These are phyloP conservation scores for Heliothis peltigera DNA, from an alignment of 2,888 invertebrate genomes.

Conservation along the genomic window DNA sequence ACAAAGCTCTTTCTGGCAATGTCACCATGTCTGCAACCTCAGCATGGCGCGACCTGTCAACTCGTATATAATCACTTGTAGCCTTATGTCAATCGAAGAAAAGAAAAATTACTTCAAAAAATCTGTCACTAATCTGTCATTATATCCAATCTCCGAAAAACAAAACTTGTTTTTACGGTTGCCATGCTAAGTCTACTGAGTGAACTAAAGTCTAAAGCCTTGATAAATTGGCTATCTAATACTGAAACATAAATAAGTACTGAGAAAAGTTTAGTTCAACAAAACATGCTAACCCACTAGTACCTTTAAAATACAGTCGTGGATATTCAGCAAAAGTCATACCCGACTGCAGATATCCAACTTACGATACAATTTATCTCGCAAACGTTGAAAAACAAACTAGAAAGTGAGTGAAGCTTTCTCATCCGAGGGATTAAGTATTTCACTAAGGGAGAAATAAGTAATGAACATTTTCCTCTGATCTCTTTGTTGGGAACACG, in stretches of 20 bases:
- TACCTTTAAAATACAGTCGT: not conserved
- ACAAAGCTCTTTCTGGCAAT: too few relatives aligned
- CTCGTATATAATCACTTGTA: too few relatives aligned
- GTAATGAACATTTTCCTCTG: slow-evolving; percentile 68
- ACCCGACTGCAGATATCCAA: slow-evolving; percentile 18
- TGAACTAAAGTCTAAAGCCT: too few relatives aligned
- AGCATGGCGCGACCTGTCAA: too few relatives aligned
- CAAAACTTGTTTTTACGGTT: too few relatives aligned
- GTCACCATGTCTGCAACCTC: too few relatives aligned
- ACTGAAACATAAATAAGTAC: not conserved
- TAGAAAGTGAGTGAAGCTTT: slow-evolving; percentile 44
- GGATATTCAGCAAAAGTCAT: not conserved
- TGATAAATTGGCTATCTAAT: too few relatives aligned
- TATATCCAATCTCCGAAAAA: too few relatives aligned
- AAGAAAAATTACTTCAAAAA: too few relatives aligned
- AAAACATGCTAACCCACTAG: not conserved
- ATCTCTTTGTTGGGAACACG: slow-evolving; percentile 72
- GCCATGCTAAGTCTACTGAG: too few relatives aligned
- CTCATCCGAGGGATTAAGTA: slow-evolving; percentile 56
- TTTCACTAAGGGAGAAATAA: slow-evolving; percentile 63
- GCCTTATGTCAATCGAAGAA: too few relatives aligned
- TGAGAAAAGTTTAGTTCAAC: not conserved
- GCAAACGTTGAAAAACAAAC: slow-evolving; percentile 42
- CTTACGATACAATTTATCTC: slow-evolving; percentile 1
- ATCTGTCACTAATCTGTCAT: too few relatives aligned